Evolutionary conservation across 2,113 vertebrate species (phyloP).

Genomic region (Eudorcas thomsonii): DNA sequence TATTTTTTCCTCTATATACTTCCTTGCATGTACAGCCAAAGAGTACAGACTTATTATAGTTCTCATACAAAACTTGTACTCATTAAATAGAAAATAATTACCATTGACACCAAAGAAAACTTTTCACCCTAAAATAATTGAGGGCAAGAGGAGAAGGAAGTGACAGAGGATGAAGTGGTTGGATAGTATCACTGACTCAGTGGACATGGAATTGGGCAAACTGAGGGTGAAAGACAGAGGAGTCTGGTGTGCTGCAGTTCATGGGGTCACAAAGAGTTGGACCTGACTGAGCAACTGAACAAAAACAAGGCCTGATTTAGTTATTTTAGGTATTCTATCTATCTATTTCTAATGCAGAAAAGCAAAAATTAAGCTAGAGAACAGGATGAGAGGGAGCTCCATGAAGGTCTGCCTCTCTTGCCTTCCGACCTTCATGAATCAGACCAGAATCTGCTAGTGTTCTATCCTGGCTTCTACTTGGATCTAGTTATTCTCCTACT

Average conservation of each 20-base stretch:
- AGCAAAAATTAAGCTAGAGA: slow-evolving; percentile 10
- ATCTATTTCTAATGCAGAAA: slow-evolving; percentile 17
- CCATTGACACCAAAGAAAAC: not conserved
- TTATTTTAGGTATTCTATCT: not conserved
- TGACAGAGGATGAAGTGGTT: not conserved
- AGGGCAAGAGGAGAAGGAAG: not conserved
- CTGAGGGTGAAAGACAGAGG: not conserved
- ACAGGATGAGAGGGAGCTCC: not conserved
- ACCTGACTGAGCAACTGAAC: not conserved
- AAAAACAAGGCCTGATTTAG: not conserved
- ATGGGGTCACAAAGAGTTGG: not conserved
- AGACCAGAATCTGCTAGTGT: not conserved
- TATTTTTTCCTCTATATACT: not conserved
- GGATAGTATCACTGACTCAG: not conserved
- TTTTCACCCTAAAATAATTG: not conserved
- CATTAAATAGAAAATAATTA: not conserved
- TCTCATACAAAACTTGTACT: not conserved
- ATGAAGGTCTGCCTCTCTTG: not conserved
- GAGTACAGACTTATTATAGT: not conserved
- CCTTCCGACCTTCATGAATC: not conserved
- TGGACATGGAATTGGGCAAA: not conserved
- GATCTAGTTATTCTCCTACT: not conserved
- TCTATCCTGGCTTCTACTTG: not conserved
- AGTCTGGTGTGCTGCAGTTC: not conserved
- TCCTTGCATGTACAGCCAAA: not conserved